Percentiles rank a stretch among this genome's conserved stretches.
Evolutionary conservation across 2,113 vertebrate genomes (phyloP).

Genomic region (human): GRCh38 chr9:31451501-31452000

Average conservation of each 20-base stretch:
- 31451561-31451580: neutral
- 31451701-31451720: neutral
- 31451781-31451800: neutral
- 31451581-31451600: neutral
- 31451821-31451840: neutral
- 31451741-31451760: neutral
- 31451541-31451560: neutral
- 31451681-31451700: neutral
- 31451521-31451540: slow-evolving; percentile 53
- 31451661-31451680: neutral
- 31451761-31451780: neutral
- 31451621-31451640: neutral
- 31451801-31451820: neutral
- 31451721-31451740: neutral
- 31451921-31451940: neutral
- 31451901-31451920: neutral
- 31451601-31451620: neutral
- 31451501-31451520: slow-evolving; percentile 53
- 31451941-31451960: neutral
- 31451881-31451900: neutral
- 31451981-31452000: neutral
- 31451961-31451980: neutral
- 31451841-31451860: neutral
- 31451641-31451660: slow-evolving; percentile 1
- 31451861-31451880: neutral